phyloP scores from a whole-genome alignment of 2,113 vertebrate species.

The Rhizomys pruinosus region DNA sequence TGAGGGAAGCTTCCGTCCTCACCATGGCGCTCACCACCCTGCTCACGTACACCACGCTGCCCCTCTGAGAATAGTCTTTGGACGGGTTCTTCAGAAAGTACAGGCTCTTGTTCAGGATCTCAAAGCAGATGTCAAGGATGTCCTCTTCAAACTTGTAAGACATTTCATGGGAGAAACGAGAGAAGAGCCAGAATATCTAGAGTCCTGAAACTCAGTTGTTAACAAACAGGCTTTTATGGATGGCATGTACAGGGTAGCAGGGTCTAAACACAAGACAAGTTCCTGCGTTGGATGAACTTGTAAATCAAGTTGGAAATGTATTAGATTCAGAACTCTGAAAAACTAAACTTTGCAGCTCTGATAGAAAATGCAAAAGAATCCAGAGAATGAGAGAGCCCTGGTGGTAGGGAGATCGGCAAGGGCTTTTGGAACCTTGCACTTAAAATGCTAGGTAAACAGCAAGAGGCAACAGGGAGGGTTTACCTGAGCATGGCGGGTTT shows the following conservation, averaged over 20 bases:
- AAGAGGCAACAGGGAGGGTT: background rate
- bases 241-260: background rate
- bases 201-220: slow-evolving; percentile 3
- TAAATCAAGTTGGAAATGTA: background rate
- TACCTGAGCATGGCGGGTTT: background rate
- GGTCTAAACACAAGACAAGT: background rate
- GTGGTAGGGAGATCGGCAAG: background rate
- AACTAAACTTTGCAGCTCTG: background rate
- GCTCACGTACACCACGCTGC: slow-evolving; percentile 89
- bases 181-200: slow-evolving; percentile 17
- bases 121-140: slow-evolving; percentile 91
- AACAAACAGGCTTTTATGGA: background rate
- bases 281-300: background rate
- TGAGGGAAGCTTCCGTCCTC: background rate
- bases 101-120: slow-evolving; percentile 90
- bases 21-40: slow-evolving; percentile 92
- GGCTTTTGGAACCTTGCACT: background rate
- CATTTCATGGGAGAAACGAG: slow-evolving; percentile 42
- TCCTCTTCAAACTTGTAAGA: slow-evolving; percentile 90
- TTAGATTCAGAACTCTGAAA: background rate
- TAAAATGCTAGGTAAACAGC: background rate
- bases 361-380: slow-evolving; percentile 19
- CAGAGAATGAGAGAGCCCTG: background rate
- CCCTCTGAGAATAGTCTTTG: slow-evolving; percentile 85
- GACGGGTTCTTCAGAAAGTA: slow-evolving; percentile 84